phyloP scores from a whole-genome alignment of 2,797 vertebrate genomes.

The Xerus rutilus region DNA sequence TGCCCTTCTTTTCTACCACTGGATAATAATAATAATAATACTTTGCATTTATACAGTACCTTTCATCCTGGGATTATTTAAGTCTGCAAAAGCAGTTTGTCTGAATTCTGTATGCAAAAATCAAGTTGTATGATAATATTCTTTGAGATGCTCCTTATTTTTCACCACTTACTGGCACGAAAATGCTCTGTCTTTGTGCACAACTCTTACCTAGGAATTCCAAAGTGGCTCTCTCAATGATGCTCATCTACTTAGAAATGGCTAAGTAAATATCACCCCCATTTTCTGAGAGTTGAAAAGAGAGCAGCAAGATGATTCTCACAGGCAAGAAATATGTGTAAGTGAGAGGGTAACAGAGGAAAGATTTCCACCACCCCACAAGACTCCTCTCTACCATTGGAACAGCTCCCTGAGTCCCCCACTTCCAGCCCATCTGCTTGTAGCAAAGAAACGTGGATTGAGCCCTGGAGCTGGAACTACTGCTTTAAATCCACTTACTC shows the following conservation, averaged over 20 bases:
- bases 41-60: constrained; percentile 85
- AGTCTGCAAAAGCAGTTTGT: constrained; percentile 81
- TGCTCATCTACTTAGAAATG: constrained; percentile 14
- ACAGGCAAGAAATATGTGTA: not conserved
- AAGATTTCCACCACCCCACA: not conserved
- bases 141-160: constrained; percentile 82
- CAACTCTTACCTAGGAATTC: constrained; percentile 61
- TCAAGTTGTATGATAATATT: constrained; percentile 80
- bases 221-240: constrained; percentile 62
- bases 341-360: not conserved
- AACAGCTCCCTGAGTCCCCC: not conserved
- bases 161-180: constrained; percentile 68
- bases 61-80: constrained; percentile 85
- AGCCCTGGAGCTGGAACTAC: not conserved
- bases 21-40: constrained; percentile 85
- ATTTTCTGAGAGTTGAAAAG: not conserved
- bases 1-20: constrained; percentile 83
- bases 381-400: not conserved
- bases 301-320: not conserved
- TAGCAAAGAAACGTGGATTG: not conserved
- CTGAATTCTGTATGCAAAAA: constrained; percentile 83
- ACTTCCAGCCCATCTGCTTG: not conserved
- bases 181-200: constrained; percentile 61
- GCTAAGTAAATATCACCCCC: not conserved
- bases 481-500: not conserved